A percentile compares a stretch with the other conserved stretches of the same genome.
Evolutionary conservation across 92 coral and sea anemone species (phyloP).

Genomic region (Porites evermanni): DNA sequence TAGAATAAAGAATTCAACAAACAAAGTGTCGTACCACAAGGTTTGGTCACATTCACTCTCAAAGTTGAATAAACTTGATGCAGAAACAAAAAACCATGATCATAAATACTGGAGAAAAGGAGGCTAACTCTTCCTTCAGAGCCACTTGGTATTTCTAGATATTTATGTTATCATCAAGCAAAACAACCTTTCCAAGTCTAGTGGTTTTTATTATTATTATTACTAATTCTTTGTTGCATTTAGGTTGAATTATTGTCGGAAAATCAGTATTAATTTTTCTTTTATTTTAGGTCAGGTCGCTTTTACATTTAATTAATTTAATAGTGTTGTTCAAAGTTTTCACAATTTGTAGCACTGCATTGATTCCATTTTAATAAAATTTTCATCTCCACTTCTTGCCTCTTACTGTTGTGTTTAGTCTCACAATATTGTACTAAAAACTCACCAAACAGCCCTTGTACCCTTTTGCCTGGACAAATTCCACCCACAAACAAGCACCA

Average conservation of each 20-base stretch:
- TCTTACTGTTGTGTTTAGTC: neutral
- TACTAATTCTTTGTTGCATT: neutral
- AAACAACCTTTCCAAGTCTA: neutral
- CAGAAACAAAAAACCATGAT: too few relatives aligned
- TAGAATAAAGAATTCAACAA: too few relatives aligned
- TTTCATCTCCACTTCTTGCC: neutral
- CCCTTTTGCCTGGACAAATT: too few relatives aligned
- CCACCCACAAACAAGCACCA: too few relatives aligned
- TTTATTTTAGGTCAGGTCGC: neutral
- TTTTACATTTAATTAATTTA: constrained; percentile 6
- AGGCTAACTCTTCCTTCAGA: neutral
- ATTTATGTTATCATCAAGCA: neutral
- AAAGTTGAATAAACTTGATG: too few relatives aligned
- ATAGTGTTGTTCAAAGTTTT: neutral
- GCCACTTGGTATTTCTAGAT: neutral
- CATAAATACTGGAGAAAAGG: neutral
- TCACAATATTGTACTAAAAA: too few relatives aligned
- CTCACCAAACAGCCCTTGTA: too few relatives aligned
- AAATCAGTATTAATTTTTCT: neutral
- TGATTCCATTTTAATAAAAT: constrained; percentile 25
- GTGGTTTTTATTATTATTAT: neutral
- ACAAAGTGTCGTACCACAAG: too few relatives aligned
- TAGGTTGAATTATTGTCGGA: neutral
- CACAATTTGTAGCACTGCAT: constrained; percentile 5
- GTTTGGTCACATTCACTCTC: too few relatives aligned